These are phyloP conservation scores for Sebastes vulpes DNA, from an alignment of 2,797 vertebrate species.

Conservation along the genomic window DNA sequence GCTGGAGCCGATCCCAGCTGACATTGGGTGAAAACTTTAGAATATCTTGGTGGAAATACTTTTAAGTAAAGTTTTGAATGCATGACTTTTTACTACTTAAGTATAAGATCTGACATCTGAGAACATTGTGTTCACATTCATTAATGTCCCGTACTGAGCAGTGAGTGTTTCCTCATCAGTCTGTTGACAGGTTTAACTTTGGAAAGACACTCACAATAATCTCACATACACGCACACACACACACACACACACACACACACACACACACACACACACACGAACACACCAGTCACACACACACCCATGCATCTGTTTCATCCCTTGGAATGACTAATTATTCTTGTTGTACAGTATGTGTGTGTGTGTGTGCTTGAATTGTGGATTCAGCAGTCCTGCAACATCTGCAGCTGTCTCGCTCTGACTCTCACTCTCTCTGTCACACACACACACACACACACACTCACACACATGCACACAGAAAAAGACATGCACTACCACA, in stretches of 20 bases:
- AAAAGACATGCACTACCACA: not conserved
- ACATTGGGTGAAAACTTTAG: too few species aligned
- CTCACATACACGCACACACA: not conserved
- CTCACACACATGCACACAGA: not conserved
- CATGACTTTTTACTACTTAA: too few species aligned
- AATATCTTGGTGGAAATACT: too few species aligned
- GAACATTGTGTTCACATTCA: not conserved
- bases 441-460: not conserved
- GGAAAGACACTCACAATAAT: not conserved
- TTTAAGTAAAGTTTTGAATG: not conserved
- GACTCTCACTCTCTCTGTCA: not conserved
- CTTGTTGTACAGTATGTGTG: not conserved
- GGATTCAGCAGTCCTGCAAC: conserved; percentile 42
- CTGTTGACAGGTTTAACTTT: not conserved
- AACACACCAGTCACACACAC: not conserved
- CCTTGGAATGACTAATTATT: conserved; percentile 10
- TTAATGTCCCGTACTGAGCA: not conserved
- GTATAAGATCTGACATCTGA: not conserved
- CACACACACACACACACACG: not conserved
- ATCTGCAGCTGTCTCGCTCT: conserved; percentile 37
- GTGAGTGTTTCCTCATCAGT: not conserved
- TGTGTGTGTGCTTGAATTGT: not conserved
- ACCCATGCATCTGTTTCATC: not conserved
- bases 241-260: not conserved
- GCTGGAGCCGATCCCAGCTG: too few species aligned